phyloP scores from a whole-genome alignment of 1,140 invertebrate species.

The Cryptotermes secundus region DNA sequence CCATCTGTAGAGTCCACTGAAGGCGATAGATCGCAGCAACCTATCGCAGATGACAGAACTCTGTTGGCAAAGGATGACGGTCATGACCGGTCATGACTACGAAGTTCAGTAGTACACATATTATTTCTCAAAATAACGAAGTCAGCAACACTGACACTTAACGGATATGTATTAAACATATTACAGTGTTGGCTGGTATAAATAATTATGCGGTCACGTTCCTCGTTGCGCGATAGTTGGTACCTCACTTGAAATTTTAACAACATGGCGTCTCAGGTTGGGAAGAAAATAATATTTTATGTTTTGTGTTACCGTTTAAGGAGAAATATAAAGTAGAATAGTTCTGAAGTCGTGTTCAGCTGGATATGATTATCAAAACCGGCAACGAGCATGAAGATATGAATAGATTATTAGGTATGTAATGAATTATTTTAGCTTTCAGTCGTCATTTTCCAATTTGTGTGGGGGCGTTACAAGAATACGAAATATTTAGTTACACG shows the following conservation, averaged over 20 bases:
- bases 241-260: neutral
- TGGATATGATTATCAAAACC: neutral
- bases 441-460: neutral
- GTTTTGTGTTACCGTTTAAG: neutral
- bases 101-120: no score
- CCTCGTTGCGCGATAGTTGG: neutral
- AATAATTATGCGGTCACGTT: no score
- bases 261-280: neutral
- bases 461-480: neutral
- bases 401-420: neutral
- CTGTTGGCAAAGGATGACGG: no score
- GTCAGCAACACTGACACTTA: no score
- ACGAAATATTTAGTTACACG: neutral
- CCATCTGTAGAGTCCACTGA: no score
- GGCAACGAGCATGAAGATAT: neutral
- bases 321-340: neutral
- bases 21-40: no score
- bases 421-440: neutral
- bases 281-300: neutral
- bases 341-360: neutral
- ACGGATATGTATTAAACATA: no score
- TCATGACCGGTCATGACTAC: no score
- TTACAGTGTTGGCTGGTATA: no score
- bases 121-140: no score
- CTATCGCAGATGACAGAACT: no score